Conservation (phyloP, 2,888 invertebrate genomes). For the Drosophila birchii region DNA sequence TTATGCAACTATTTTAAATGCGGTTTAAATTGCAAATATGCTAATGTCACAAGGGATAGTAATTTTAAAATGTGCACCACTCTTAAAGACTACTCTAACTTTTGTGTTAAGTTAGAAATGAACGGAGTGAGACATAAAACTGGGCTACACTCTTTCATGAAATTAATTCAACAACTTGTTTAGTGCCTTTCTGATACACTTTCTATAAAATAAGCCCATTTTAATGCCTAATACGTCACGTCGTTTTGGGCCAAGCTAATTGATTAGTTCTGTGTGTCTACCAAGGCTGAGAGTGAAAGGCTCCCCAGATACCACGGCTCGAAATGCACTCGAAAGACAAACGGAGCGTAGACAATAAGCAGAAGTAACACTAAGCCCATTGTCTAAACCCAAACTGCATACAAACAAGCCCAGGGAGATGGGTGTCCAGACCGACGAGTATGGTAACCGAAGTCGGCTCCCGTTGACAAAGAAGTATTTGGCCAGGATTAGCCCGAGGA, state of each 20-base stretch:
- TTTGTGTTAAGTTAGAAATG: not conserved
- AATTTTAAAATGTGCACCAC: too few species aligned
- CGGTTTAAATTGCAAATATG: too few species aligned
- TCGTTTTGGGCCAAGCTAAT: constrained; percentile 46
- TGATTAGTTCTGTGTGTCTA: constrained; percentile 48
- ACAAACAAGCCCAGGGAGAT: constrained; percentile 63
- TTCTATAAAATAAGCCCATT: constrained; percentile 9
- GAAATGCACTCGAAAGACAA: constrained; percentile 69
- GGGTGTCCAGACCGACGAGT: constrained; percentile 19
- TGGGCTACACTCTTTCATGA: not conserved
- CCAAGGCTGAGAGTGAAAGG: not conserved
- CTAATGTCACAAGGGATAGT: too few species aligned
- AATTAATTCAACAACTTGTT: not conserved
- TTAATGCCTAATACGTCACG: constrained; percentile 3
- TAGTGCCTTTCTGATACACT: not conserved
- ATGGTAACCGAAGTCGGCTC: constrained; percentile 58
- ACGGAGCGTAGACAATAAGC: constrained; percentile 79
- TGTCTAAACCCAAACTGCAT: constrained; percentile 75
- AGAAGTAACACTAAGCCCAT: constrained; percentile 81
- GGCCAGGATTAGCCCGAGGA: constrained; percentile 66
- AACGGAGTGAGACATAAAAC: not conserved
- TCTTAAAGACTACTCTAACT: too few species aligned
- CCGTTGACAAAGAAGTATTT: constrained; percentile 65
- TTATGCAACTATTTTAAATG: not conserved
- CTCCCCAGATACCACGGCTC: not conserved